A percentile compares a stretch with the other conserved stretches of the same genome.
Evolutionary conservation across 1,140 invertebrate genomes (phyloP).

Genomic region (Drosophila dunni): DNA sequence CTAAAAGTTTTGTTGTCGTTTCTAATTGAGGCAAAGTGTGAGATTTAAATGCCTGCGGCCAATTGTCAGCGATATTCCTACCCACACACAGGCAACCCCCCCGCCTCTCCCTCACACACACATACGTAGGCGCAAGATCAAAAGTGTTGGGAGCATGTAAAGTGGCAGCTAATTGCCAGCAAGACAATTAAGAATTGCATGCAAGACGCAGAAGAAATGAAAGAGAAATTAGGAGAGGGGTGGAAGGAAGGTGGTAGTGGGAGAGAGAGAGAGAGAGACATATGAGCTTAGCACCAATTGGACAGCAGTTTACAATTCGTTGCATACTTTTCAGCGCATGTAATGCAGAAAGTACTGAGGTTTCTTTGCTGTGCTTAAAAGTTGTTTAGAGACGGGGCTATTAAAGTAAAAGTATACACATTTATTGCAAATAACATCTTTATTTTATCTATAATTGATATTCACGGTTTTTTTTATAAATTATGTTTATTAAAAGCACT

Average conservation of each 20-base stretch:
- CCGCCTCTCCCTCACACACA: background rate
- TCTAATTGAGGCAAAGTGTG: slow-evolving; percentile 74
- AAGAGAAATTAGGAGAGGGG: background rate
- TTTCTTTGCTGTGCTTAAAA: no score
- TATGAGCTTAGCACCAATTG: slow-evolving; percentile 18
- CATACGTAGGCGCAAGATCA: slow-evolving; percentile 6
- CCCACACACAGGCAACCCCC: slow-evolving; percentile 4
- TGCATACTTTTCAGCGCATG: slow-evolving; percentile 17
- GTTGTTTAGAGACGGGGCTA: no score
- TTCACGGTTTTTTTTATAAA: no score
- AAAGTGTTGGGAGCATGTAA: slow-evolving; percentile 45
- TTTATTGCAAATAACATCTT: no score
- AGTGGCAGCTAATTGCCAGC: slow-evolving; percentile 52
- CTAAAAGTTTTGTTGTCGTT: slow-evolving; percentile 65
- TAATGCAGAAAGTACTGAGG: no score
- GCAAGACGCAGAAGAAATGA: background rate
- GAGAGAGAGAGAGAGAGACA: background rate
- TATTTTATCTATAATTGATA: no score
- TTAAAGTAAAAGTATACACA: no score
- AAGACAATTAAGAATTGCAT: slow-evolving; percentile 42
- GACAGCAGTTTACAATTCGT: slow-evolving; percentile 3
- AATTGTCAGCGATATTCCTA: slow-evolving; percentile 55
- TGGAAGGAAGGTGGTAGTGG: background rate
- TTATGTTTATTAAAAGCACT: no score
- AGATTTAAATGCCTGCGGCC: slow-evolving; percentile 76